Evolutionary conservation across 2,888 invertebrate genomes (phyloP).

Genomic region (Drosophila anceps): DNA sequence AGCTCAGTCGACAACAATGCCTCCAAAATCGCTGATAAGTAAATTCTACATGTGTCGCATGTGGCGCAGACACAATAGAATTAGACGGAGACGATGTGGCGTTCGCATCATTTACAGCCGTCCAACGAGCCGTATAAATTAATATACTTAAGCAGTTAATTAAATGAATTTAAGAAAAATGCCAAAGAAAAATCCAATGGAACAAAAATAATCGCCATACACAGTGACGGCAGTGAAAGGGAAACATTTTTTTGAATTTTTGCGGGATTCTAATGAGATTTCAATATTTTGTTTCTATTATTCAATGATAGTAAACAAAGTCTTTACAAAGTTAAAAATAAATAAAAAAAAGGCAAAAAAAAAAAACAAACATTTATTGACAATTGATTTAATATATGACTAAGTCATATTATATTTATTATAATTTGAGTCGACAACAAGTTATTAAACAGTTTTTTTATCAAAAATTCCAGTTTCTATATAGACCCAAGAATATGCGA

Average conservation of each 20-base stretch:
- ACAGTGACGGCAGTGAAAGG: conserved; percentile 1
- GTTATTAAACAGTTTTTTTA: too few relatives aligned
- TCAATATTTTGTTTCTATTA: neutral
- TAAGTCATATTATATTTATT: neutral
- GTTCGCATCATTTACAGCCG: conserved; percentile 40
- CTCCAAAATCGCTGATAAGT: conserved; percentile 49
- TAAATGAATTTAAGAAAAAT: conserved; percentile 61
- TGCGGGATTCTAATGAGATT: neutral
- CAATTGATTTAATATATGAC: neutral
- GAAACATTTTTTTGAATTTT: conserved; percentile 2
- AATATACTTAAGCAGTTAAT: conserved; percentile 69
- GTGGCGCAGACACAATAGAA: conserved; percentile 38
- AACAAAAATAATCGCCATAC: neutral
- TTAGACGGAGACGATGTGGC: conserved; percentile 9
- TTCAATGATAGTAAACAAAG: neutral
- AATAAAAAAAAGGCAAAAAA: neutral
- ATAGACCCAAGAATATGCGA: neutral
- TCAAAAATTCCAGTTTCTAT: neutral
- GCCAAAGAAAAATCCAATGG: conserved; percentile 15
- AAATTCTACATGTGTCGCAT: conserved; percentile 22
- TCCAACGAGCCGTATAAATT: conserved; percentile 57
- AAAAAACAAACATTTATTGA: neutral
- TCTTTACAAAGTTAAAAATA: too few relatives aligned
- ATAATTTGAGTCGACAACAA: neutral
- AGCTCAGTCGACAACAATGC: conserved; percentile 39